phyloP scores from a whole-genome alignment of 1,140 invertebrate genomes.

The Amphibalanus amphitrite region DNA sequence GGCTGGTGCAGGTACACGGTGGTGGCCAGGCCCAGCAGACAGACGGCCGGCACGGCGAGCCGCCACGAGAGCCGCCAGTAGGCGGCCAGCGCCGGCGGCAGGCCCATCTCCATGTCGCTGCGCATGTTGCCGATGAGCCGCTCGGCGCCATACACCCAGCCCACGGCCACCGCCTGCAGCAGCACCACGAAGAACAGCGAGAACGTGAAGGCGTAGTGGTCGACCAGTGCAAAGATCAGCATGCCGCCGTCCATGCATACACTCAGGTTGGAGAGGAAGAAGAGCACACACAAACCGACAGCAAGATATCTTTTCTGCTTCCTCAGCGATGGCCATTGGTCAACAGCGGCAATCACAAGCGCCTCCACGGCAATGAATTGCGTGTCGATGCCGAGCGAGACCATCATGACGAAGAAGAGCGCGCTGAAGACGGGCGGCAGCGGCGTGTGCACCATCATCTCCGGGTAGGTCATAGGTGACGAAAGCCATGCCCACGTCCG shows the following conservation, averaged over 20 bases:
- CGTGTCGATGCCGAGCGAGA: conserved; percentile 55
- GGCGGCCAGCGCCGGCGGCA: conserved; percentile 24
- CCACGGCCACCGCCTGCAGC: conserved; percentile 59
- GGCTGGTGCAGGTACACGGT: neutral
- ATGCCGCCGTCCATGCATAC: conserved; percentile 54
- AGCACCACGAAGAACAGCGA: conserved; percentile 80
- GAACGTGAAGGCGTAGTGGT: conserved; percentile 77
- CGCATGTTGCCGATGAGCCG: conserved; percentile 32
- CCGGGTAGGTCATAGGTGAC: conserved; percentile 76
- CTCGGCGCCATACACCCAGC: conserved; percentile 75
- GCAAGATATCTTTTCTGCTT: neutral
- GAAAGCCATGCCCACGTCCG: conserved; percentile 43
- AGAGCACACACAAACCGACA: neutral
- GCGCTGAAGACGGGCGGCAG: conserved; percentile 60
- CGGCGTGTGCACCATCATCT: conserved; percentile 62
- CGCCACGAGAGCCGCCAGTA: conserved; percentile 31
- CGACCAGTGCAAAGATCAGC: conserved; percentile 79
- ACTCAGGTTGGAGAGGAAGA: neutral
- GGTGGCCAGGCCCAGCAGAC: neutral
- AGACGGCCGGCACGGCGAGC: conserved; percentile 23
- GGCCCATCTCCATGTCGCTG: conserved; percentile 28
- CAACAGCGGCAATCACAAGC: neutral
- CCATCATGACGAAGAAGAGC: conserved; percentile 64
- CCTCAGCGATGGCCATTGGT: neutral
- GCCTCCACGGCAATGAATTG: conserved; percentile 24